Evolutionary conservation across 2,113 vertebrate species (phyloP).

Genomic region (Triplophysa dalaica): DNA sequence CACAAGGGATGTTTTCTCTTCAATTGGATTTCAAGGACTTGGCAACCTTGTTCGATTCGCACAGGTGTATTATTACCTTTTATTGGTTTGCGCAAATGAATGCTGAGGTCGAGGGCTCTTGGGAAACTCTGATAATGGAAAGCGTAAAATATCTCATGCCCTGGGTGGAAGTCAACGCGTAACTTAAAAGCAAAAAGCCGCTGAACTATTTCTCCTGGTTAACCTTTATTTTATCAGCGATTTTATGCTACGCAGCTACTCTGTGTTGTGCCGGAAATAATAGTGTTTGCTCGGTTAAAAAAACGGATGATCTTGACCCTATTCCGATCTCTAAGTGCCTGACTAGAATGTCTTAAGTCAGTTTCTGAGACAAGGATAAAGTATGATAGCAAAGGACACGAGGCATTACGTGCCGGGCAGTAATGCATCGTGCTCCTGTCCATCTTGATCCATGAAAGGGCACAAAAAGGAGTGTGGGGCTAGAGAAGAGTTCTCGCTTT

Average conservation of each 20-base stretch:
- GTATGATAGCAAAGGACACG: background rate
- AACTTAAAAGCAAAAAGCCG: constrained; percentile 23
- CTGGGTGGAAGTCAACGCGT: constrained; percentile 57
- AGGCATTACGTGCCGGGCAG: background rate
- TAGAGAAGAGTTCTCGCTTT: background rate
- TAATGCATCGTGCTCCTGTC: background rate
- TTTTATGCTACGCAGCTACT: background rate
- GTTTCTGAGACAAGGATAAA: background rate
- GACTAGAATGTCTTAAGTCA: background rate
- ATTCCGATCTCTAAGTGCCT: constrained; percentile 20
- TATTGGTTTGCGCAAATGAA: constrained; percentile 69
- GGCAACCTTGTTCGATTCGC: constrained; percentile 72
- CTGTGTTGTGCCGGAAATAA: constrained; percentile 8
- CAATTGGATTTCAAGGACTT: constrained; percentile 73
- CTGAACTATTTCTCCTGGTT: constrained; percentile 30
- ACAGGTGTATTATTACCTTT: constrained; percentile 68
- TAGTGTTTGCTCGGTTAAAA: constrained; percentile 17
- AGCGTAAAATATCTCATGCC: constrained; percentile 63
- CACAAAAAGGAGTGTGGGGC: background rate
- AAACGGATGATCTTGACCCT: constrained; percentile 18
- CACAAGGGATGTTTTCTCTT: constrained; percentile 57
- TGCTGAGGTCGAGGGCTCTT: constrained; percentile 60
- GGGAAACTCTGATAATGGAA: constrained; percentile 56
- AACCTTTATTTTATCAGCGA: constrained; percentile 27
- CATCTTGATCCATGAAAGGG: background rate